Evolutionary conservation across 2,113 vertebrate species (phyloP), one percentile per base, ranked within the genome.

Genomic region (Triplophysa tibetana): DNA sequence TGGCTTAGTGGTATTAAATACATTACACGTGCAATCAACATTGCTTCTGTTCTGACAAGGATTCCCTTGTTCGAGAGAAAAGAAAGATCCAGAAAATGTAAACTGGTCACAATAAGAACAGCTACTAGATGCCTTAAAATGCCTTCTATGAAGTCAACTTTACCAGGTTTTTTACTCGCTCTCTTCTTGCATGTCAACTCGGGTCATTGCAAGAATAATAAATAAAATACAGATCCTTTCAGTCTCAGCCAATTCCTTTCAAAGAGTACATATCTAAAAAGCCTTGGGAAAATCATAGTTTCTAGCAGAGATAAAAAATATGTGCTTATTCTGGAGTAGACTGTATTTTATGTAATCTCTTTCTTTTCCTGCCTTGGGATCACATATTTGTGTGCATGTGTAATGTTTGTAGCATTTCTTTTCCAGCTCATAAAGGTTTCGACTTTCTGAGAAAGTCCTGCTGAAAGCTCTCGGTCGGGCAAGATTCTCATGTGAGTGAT

Each of bases 301-400:
- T 86, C 41, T 85, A 89, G 87, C 85, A 86, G 83, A 89, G 84
- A 76, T 86, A 81, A 86, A 66, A 85, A 69, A 76, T 50, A 81
- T 83, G 26, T 89, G 89, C 80, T 89, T 89, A 85, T 83, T 77
- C 87, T 89, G 89, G 87, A 89, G 84, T 75, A 14, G 38, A 23
- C 48, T 56, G 16, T 79, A 69, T 77, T 85, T 90, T 88, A 84
- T 85, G 87, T 87, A 90, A 90, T 82, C 56, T 80, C 65, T 87
- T 84, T 82, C 86, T 86, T 75, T 89, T 88, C 82, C 84, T 78
- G 80, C 84, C 82, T 80, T 33, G 1, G 75, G 68, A n/a, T 12
- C 82, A 86, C 85, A 88, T 88, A 62, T 88, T 86, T 88, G 84
- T 84, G 82, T 78, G 78, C 75, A 43, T 60, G 60, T 79, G 82